Evolutionary conservation across 2,888 invertebrate genomes (phyloP), one percentile per base, ranked within the genome.

Genomic region (Mythimna ferrago): DNA sequence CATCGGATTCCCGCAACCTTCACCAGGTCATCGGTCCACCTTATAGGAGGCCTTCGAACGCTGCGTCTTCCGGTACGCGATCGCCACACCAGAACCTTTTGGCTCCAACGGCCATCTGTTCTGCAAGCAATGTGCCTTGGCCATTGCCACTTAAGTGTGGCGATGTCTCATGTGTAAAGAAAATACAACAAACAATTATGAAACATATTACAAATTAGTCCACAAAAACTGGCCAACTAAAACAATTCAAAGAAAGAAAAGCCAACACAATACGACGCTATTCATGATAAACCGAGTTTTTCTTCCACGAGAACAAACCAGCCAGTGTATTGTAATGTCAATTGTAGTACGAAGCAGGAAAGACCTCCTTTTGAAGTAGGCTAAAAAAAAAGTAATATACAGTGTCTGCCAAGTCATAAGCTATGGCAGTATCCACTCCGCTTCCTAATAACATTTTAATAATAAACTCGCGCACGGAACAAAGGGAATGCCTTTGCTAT

Each of bases 391-490:
- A 82, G 85, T 78, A 85, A 85, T 88, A 88, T 85, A 83, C 86
- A 82, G 80, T 84, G 85, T 82, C 86, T 85, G 87, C 85, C 84
- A 87, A 83, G 87, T 84, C 86, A 86, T 88, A 89, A 85, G 88
- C 89, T 88, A 86, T 83, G 76, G 87, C 78, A 81, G 87, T 87
- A 89, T 86, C 87, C 79, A 87, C 86, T 87, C 86, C 82, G 87
- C 89, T 89, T 87, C 88, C 90, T 93, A 92, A 94, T 93, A 94
- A 92, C 91, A 92, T 93, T 94, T 94, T 93, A 94, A 93, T 94
- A 94, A 93, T 93, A 94, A 92, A 93, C 90, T 91, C 87, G 88
- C 86, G 85, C 83, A 88, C 86, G 82, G 86, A 88, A 89, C 90
- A 89, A 89, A 87, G 89, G 83, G 87, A 86, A 88, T 88, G 80